Evolutionary conservation across 2,113 vertebrate species (phyloP), one percentile per base, ranked within the genome.

Genomic region (Pogona vitticeps): DNA sequence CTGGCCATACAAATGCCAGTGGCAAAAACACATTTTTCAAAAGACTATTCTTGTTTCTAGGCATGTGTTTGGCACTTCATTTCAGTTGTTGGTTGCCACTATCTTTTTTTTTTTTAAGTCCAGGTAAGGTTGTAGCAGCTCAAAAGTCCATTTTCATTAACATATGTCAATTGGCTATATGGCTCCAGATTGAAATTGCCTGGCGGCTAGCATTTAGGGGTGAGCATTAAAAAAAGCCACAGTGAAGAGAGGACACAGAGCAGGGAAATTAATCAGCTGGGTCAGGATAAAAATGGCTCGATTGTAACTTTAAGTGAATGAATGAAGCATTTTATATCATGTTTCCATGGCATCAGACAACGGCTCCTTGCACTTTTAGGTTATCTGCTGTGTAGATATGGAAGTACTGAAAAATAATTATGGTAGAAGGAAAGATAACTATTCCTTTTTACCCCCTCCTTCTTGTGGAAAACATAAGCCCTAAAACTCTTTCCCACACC

Each of bases 41-140:
- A 56, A 59, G n/a, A 23, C n/a, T 7, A 7, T 58, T n/a, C 46
- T 58, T 52, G 46, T 52, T 77, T 58, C 46, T 7, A 73, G 90
- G 46, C 73, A 78, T 90, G 86, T 72, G 70, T 87, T 58, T 89
- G 38, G 86, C 67, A 70, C 10, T 85, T 88, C 85, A 84, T 86
- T 86, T 89, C 40, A 89, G 58, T 38, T 14, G 85, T 40, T 63
- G n/a, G 1, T 52, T 52, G 46, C 46, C 46, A 52, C 5, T 5
- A 52, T 52, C 46, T 52, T 52, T 52, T 52, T 52, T 52, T 52
- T 52, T 52, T 6, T 6, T 6, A 52, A 52, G 46, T 10, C 46
- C 46, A 52, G 46, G 46, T 52, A 52, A 52, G 10, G 46, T 52
- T 52, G 46, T 76, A 85, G 83, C 3, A 88, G 77, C 52, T 75